Base-by-base conservation (phyloP, 2,113 vertebrate species). In the Pachypanchax playfairii region DNA sequence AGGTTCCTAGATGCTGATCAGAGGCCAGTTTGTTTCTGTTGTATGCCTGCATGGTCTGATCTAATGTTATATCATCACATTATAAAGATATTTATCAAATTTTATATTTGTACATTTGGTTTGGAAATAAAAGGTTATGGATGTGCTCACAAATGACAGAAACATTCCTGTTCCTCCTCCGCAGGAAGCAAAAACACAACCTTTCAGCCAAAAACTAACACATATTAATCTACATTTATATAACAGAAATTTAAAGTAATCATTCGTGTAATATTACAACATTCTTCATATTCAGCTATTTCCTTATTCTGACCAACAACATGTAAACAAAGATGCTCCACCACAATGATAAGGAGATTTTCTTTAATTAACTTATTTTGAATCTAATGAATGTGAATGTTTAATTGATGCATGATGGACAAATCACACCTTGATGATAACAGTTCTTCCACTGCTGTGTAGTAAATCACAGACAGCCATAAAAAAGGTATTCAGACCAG, bases 191-290 rank as follows among this genome's bases (percentile, higher is more conserved):
- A 68, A 66, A 76, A 53, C 51, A 74, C 28, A 31, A 48, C 61
- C 35, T 60, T 66, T 52, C 29, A 2, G 50, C 33, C 29, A 38
- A n/a, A n/a, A n/a, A n/a, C n/a, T n/a, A n/a, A n/a, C n/a, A n/a
- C n/a, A n/a, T n/a, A n/a, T n/a, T n/a, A n/a, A n/a, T n/a, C n/a
- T n/a, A n/a, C n/a, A n/a, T n/a, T n/a, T n/a, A n/a, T n/a, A n/a
- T n/a, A n/a, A n/a, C n/a, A n/a, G n/a, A n/a, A n/a, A n/a, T n/a
- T n/a, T n/a, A n/a, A 74, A 72, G 57, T 80, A 68, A 50, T 67
- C 74, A 80, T 82, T 88, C 69, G 56, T 79, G 43, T 28, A 39
- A 86, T 62, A 76, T 80, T 84, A 80, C 83, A 81, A 71, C 79
- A 75, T 80, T 82, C 60, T 71, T 82, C 38, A 53, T n/a, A n/a